Evolutionary conservation across 2,888 invertebrate species (phyloP), one percentile per base, ranked within the genome.

Genomic region (Latrodectus elegans): DNA sequence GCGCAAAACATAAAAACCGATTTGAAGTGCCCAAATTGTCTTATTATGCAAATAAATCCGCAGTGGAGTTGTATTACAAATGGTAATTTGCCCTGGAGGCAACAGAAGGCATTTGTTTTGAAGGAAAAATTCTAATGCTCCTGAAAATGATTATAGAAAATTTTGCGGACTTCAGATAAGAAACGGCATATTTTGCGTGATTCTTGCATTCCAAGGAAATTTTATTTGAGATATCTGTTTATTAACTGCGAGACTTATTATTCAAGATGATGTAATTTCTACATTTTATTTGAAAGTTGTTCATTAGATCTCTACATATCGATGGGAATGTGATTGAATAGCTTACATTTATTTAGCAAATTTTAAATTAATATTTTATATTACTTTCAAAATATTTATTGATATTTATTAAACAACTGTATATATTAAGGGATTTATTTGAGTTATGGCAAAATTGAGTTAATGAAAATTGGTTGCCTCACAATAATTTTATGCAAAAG

Each of bases 41-140:
- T 75, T 85, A 85, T 85, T 80, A 85, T 85, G 79, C 80, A 85
- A 85, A 85, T 80, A 70, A 71, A 52, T 73, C 64, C 15, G 51
- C 12, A 51, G 55, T 22, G 60, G 64, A 73, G 38, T 55, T 75
- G 70, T 38, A 17, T 75, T 78, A 26, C 60, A 80, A 68, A 85
- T 85, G 70, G 85, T 80, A 80, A 80, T 80, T 80, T 67, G 22
- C 70, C 8, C 68, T 14, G 9, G 60, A 74, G 68, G 64, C 26
- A 55, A 53, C 53, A 71, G 52, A 53, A 76, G 55, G 49, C 60
- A 65, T 77, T 76, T 73, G 72, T 73, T 84, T 73, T 52, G 52
- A 71, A 8, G 17, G 11, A n/a, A 14, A 64, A 15, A 76, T 64
- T 71, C 52, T 65, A 71, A 65, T 78, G 51, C 22, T 81, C 51